Conservation (phyloP, 2,888 invertebrate species). For the Scrobipalpa costella region DNA sequence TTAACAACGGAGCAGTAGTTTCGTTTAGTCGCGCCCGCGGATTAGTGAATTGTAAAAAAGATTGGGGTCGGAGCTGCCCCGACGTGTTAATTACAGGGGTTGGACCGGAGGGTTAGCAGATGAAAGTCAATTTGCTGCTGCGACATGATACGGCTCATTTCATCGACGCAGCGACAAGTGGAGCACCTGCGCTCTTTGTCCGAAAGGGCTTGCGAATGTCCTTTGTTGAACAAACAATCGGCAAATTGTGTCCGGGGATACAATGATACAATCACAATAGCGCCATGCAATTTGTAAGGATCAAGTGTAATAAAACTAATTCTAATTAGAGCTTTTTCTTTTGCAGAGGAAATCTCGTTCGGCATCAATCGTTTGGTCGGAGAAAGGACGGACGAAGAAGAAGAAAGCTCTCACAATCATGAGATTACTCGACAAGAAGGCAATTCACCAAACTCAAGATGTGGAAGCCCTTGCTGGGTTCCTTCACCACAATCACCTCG, state of each 20-base stretch:
- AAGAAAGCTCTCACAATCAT: slow-evolving; percentile 73
- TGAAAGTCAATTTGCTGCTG: slow-evolving; percentile 84
- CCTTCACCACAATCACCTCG: slow-evolving; percentile 72
- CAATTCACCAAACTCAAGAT: slow-evolving; percentile 73
- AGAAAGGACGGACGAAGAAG: slow-evolving; percentile 83
- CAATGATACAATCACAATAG: slow-evolving; percentile 18
- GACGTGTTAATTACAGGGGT: slow-evolving; percentile 81
- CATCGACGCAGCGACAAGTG: slow-evolving; percentile 75
- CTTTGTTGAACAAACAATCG: slow-evolving; percentile 50
- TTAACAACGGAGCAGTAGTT: slow-evolving; percentile 58
- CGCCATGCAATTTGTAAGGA: not conserved
- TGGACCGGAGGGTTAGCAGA: slow-evolving; percentile 74
- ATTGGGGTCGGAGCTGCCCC: slow-evolving; percentile 67
- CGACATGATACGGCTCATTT: slow-evolving; percentile 85
- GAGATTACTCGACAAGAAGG: slow-evolving; percentile 62
- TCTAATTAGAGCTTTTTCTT: slow-evolving; percentile 39
- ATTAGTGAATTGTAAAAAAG: slow-evolving; percentile 79
- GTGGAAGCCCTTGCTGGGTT: slow-evolving; percentile 80
- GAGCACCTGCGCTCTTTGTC: slow-evolving; percentile 74
- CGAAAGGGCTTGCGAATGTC: slow-evolving; percentile 41
- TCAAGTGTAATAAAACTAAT: not conserved
- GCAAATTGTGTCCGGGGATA: slow-evolving; percentile 22
- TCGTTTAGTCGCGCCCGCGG: slow-evolving; percentile 75
- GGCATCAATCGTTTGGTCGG: slow-evolving; percentile 90
- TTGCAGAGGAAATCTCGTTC: slow-evolving; percentile 91